These are phyloP conservation scores for Galerucella pusilla DNA, from an alignment of 2,888 invertebrate genomes.

Conservation along the genomic window DNA sequence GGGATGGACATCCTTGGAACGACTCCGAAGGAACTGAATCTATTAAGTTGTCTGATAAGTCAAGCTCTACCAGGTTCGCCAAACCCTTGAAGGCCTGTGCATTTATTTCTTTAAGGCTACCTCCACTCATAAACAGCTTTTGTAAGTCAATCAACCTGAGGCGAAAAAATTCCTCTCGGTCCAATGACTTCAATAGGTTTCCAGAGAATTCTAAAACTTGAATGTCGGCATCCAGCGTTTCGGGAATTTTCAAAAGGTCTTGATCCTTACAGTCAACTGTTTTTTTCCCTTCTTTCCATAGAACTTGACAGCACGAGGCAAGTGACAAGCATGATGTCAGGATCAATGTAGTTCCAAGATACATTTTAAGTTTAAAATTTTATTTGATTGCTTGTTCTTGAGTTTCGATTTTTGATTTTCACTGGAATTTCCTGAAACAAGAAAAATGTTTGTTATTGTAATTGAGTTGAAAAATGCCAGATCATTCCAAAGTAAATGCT, in stretches of 20 bases:
- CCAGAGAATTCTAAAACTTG: constrained; percentile 89
- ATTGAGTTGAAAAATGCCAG: too few species aligned
- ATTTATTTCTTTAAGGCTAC: constrained; percentile 82
- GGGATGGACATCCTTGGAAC: constrained; percentile 79
- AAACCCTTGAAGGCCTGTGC: constrained; percentile 85
- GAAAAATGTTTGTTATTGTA: neutral
- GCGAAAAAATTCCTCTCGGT: constrained; percentile 81
- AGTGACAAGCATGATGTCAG: constrained; percentile 25
- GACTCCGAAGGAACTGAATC: constrained; percentile 82
- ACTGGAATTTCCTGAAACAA: constrained; percentile 1
- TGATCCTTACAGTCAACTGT: constrained; percentile 88
- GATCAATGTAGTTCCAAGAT: constrained; percentile 26
- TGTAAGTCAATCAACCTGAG: constrained; percentile 87
- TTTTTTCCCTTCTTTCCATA: constrained; percentile 93
- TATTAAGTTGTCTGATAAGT: constrained; percentile 84
- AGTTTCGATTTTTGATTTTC: too few species aligned
- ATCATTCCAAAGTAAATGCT: too few species aligned
- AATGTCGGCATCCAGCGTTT: constrained; percentile 83
- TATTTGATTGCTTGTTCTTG: constrained; percentile 2
- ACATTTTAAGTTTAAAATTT: constrained; percentile 25
- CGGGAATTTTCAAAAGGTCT: constrained; percentile 80
- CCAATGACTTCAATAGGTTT: constrained; percentile 83
- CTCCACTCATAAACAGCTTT: constrained; percentile 84
- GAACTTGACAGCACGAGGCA: constrained; percentile 68
- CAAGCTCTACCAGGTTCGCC: constrained; percentile 88